Conservation (phyloP, 2,797 vertebrate species). For the Anabacerthia variegaticeps region DNA sequence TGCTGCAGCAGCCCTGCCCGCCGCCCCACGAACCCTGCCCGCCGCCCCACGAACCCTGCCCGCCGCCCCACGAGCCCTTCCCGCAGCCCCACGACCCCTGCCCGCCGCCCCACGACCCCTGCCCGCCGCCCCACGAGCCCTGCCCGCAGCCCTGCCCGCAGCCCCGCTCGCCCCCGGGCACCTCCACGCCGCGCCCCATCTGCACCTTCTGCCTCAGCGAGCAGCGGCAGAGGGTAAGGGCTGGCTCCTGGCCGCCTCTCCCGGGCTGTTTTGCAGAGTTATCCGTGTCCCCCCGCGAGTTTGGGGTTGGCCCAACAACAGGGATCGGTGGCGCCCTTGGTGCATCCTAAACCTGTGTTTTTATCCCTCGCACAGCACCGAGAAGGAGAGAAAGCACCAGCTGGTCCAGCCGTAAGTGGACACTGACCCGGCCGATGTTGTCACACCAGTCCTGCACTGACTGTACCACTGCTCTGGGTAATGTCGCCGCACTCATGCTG, state of each 20-base stretch:
- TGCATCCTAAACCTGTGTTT: neutral
- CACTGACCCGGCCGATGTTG: constrained; percentile 2
- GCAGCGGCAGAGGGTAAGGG: constrained; percentile 86
- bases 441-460: neutral
- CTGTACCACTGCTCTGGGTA: constrained; percentile 13
- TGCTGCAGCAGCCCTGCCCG: constrained; percentile 68
- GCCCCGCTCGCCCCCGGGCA: neutral
- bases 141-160: neutral
- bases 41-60: constrained; percentile 54
- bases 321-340: neutral
- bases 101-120: neutral
- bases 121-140: constrained; percentile 70
- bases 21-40: constrained; percentile 31
- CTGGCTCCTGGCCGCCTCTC: fast-evolving
- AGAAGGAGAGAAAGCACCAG: constrained; percentile 79
- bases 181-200: constrained; percentile 76
- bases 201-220: constrained; percentile 92
- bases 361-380: constrained; percentile 71
- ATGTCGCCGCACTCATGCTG: neutral
- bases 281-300: fast-evolving
- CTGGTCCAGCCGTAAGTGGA: neutral
- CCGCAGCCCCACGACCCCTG: neutral
- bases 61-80: too few species aligned
- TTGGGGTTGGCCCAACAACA: neutral
- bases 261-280: fast-evolving